These are phyloP conservation scores for Drosophila affinis DNA, from an alignment of 2,888 invertebrate genomes.

Conservation along the genomic window DNA sequence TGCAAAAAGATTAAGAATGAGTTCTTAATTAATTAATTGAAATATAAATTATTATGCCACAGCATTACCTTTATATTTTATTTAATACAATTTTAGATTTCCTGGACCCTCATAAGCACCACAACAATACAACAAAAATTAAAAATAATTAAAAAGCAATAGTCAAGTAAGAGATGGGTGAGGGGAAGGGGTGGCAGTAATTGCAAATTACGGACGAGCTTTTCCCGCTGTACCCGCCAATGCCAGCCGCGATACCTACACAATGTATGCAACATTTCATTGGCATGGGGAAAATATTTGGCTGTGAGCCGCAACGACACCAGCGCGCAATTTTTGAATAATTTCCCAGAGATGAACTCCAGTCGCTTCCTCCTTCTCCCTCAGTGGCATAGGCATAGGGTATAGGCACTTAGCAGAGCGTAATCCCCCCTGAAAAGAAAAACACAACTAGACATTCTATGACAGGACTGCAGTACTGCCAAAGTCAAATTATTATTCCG, in stretches of 20 bases:
- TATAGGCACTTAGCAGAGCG: no score
- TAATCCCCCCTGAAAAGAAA: no score
- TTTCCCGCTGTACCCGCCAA: slow-evolving; percentile 18
- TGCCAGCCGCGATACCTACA: no score
- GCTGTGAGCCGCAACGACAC: slow-evolving; percentile 55
- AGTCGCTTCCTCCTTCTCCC: slow-evolving; percentile 2
- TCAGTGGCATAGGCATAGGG: not conserved
- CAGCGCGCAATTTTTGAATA: slow-evolving; percentile 63
- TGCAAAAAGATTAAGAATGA: no score
- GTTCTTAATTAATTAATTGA: no score
- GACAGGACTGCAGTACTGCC: no score
- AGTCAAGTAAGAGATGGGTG: not conserved
- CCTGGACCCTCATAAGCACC: not conserved
- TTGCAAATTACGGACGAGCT: slow-evolving; percentile 60
- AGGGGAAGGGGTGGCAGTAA: slow-evolving; percentile 40
- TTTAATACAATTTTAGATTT: not conserved
- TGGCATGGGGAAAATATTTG: slow-evolving; percentile 8
- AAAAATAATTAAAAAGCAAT: slow-evolving; percentile 63
- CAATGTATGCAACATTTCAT: not conserved
- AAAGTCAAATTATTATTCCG: no score
- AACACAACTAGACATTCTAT: no score
- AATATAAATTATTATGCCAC: no score
- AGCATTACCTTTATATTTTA: not conserved
- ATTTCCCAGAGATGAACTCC: slow-evolving; percentile 47
- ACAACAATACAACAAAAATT: slow-evolving; percentile 50